A percentile compares a stretch with the other conserved stretches of the same genome.
phyloP scores from a whole-genome alignment of 1,140 invertebrate genomes.

The Aradophagus sp. region DNA sequence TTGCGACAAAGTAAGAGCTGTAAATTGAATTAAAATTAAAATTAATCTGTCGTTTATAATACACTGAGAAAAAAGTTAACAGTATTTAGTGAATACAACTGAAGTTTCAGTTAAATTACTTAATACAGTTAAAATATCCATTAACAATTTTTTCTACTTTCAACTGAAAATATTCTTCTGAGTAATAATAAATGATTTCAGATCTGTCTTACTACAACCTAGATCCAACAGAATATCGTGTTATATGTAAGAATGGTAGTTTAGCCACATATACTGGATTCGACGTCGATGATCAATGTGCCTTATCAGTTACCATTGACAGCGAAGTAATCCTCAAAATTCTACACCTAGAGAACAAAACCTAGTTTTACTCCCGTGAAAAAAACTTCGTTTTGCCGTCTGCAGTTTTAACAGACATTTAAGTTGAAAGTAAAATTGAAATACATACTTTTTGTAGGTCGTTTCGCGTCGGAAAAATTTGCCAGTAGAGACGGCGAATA shows the following conservation, averaged over 20 bases:
- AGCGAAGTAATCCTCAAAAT: slow-evolving; percentile 73
- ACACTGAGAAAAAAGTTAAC: no score
- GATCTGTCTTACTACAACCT: slow-evolving; percentile 22
- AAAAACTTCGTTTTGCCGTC: no score
- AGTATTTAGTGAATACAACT: no score
- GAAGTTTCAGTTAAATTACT: no score
- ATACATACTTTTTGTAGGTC: slow-evolving; percentile 61
- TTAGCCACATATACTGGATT: slow-evolving; percentile 73
- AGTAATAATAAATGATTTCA: slow-evolving; percentile 9
- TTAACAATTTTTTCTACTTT: no score
- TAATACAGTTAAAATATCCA: no score
- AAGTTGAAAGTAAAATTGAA: slow-evolving; percentile 3
- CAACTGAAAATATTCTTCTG: no score
- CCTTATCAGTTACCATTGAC: slow-evolving; percentile 77
- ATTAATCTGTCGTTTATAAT: no score
- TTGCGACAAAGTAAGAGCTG: slow-evolving; percentile 57
- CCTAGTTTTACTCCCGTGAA: no score
- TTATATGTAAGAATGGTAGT: slow-evolving; percentile 78
- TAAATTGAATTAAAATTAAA: no score
- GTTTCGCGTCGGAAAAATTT: slow-evolving; percentile 60
- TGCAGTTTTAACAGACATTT: no score
- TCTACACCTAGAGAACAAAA: neutral
- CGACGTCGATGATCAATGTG: slow-evolving; percentile 75
- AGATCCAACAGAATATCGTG: slow-evolving; percentile 53
- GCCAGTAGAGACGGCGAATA: slow-evolving; percentile 66